A percentile compares a stretch with the other conserved stretches of the same genome.
phyloP scores from a whole-genome alignment of 2,113 vertebrate species.

The Carollia perspicillata region DNA sequence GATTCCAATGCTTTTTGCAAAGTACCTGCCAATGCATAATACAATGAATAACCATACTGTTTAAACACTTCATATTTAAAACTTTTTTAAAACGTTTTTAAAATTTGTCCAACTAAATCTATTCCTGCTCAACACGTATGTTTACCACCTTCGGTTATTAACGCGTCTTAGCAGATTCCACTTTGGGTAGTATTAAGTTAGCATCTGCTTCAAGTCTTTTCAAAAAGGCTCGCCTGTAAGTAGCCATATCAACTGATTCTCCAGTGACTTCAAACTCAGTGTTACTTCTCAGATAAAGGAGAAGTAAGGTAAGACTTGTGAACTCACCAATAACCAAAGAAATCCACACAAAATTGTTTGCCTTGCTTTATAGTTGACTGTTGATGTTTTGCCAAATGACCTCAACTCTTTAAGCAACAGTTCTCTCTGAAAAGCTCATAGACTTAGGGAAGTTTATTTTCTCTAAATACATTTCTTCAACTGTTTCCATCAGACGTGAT shows the following conservation, averaged over 20 bases:
- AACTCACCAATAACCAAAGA: background rate
- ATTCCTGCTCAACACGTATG: background rate
- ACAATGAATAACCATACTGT: background rate
- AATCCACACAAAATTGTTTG: background rate
- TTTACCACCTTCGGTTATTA: background rate
- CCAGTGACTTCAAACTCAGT: background rate
- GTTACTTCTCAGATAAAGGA: background rate
- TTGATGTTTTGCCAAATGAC: background rate
- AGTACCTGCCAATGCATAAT: background rate
- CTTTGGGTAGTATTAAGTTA: background rate
- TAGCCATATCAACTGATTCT: background rate
- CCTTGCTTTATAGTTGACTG: background rate
- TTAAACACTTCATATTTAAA: background rate
- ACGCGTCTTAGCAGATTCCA: background rate
- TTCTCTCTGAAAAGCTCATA: background rate
- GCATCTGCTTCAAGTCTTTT: background rate
- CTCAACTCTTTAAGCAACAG: background rate
- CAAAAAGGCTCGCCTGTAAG: background rate
- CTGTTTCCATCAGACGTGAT: background rate
- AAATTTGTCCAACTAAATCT: background rate
- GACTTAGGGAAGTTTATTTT: background rate
- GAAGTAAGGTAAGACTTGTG: background rate
- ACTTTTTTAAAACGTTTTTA: too few relatives aligned
- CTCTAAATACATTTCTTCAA: background rate
- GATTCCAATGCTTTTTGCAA: background rate